phyloP scores from a whole-genome alignment of 2,888 invertebrate genomes.

The Ochropleura plecta region DNA sequence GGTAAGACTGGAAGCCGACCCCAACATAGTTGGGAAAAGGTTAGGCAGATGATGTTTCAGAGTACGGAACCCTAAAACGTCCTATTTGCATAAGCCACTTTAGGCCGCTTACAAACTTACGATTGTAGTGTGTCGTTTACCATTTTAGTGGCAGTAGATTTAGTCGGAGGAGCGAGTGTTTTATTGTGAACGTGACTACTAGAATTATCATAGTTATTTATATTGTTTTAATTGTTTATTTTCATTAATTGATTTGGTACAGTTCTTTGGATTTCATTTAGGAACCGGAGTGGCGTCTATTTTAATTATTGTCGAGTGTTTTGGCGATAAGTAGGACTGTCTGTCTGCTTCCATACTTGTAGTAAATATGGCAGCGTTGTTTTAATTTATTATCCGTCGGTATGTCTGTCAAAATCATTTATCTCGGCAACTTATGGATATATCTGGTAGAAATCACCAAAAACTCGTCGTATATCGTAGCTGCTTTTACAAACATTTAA shows the following conservation, averaged over 20 bases:
- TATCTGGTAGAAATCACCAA: no score
- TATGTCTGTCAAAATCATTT: no score
- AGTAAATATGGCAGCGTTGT: neutral
- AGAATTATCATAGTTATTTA: constrained; percentile 42
- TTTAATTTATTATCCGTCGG: no score
- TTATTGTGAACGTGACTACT: constrained; percentile 34
- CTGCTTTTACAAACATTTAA: no score
- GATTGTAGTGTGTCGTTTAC: constrained; percentile 44
- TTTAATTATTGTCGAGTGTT: neutral
- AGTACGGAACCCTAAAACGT: constrained; percentile 40
- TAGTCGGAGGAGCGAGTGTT: constrained; percentile 2
- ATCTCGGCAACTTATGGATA: no score
- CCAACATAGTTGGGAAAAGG: no score
- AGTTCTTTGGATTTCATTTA: neutral
- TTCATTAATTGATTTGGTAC: constrained; percentile 35
- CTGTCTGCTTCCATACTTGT: neutral
- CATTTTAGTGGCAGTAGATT: constrained; percentile 51
- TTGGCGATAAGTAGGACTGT: neutral
- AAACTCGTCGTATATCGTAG: no score
- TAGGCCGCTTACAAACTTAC: constrained; percentile 61
- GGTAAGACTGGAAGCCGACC: no score
- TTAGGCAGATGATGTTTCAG: no score
- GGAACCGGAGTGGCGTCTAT: neutral
- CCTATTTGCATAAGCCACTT: constrained; percentile 71
- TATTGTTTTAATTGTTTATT: constrained; percentile 23